Base-by-base conservation (phyloP, 2,888 invertebrate species). In the Papilio gigon region DNA sequence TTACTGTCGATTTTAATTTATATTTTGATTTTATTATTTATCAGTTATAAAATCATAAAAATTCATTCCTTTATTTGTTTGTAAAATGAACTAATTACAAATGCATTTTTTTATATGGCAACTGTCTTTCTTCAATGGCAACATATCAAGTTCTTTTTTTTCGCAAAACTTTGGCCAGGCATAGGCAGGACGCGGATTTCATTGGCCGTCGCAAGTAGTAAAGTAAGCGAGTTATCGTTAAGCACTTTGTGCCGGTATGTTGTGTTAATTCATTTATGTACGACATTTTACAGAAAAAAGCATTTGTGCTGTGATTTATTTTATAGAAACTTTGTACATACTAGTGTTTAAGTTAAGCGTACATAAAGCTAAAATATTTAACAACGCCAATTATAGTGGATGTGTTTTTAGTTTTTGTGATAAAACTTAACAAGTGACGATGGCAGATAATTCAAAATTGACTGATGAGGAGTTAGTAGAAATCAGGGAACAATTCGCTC, bases 401-500 rank as follows among this genome's bases (percentile, higher is more conserved):
- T 80, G 82, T 89, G 88, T 83, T 84, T 80, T 77, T 81, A 82
- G 82, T 86, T 87, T 84, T 84, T 87, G 86, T 88, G 87, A 82
- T 80, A 80, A 79, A 79, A 84, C 78, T 77, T 80, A 79, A 56
- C 37, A 42, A 80, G 85, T 81, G 82, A 88, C 82, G 75, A 92
- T 92, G 92, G 88, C 92, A 84, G 91, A 92, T 82, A 90, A 92
- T 85, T 87, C 92, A 75, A 93, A 93, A 86, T 87, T 95, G 81
- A 94, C 93, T 71, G 92, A 93, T 70, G 96, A 96, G 82, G 96
- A 96, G 90, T 93, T 94, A 78, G 89, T 94, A 72, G 96, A 96
- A 90, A 94, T 96, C 80, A 93, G 93, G 81, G 96, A 96, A 89
- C 95, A 95, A 84, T 96, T 96, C 84, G 93, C 93, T 78, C 94